These are phyloP conservation scores for Pogonus chalceus DNA, from an alignment of 1,140 invertebrate genomes.

Conservation along the genomic window DNA sequence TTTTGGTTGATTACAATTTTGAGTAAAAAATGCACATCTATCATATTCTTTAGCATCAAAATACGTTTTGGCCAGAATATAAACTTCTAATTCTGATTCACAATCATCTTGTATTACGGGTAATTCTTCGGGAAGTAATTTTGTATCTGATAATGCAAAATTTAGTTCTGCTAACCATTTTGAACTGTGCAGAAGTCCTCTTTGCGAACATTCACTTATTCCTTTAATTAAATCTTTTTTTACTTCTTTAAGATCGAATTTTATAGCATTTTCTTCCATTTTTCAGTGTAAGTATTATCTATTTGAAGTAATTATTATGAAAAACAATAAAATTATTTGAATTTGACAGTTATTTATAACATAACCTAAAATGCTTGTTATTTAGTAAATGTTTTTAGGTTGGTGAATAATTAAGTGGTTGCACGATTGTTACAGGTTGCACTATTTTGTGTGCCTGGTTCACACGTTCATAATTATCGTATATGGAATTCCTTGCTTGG, in stretches of 20 bases:
- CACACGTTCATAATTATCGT: not conserved
- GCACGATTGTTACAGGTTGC: too few relatives aligned
- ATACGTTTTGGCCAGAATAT: constrained; percentile 75
- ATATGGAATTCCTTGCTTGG: not conserved
- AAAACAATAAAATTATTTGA: not conserved
- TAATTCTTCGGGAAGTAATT: constrained; percentile 37
- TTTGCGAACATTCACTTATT: constrained; percentile 56
- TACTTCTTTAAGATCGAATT: constrained; percentile 50
- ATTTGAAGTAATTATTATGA: not conserved
- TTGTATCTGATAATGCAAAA: constrained; percentile 58
- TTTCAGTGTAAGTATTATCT: not conserved
- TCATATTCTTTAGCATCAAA: constrained; percentile 91
- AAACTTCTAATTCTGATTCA: constrained; percentile 57
- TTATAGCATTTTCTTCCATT: constrained; percentile 33
- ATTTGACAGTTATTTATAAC: not conserved
- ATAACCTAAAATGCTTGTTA: not conserved
- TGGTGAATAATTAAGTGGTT: not conserved
- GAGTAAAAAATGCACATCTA: constrained; percentile 74
- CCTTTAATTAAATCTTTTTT: constrained; percentile 55
- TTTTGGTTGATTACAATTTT: constrained; percentile 56
- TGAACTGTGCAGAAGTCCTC: constrained; percentile 58
- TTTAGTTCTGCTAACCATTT: constrained; percentile 83
- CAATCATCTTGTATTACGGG: constrained; percentile 33
- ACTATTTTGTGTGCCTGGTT: not conserved
- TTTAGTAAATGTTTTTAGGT: not conserved